These are phyloP conservation scores for Hystrix brachyura DNA, from an alignment of 2,113 vertebrate genomes.

Conservation along the genomic window DNA sequence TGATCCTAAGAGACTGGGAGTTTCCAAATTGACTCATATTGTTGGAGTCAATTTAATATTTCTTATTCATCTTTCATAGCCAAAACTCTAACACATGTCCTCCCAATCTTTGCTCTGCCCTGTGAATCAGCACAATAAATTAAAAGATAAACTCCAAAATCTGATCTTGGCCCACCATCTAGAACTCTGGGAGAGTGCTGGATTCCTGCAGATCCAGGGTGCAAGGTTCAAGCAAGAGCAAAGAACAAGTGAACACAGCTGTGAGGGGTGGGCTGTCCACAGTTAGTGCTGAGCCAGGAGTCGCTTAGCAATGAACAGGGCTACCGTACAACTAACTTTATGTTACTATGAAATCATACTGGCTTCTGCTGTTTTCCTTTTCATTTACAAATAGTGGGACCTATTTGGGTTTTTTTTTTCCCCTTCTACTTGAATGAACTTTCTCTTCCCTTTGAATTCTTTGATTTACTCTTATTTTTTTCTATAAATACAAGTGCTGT, in stretches of 20 bases:
- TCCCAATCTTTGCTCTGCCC: constrained; percentile 31
- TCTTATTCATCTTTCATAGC: neutral
- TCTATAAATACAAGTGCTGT: neutral
- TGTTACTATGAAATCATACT: neutral
- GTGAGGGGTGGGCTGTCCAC: neutral
- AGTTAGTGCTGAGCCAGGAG: neutral
- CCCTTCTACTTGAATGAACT: neutral
- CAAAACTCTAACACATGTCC: constrained; percentile 28
- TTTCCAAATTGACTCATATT: constrained; percentile 59
- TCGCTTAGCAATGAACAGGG: neutral
- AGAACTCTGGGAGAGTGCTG: neutral
- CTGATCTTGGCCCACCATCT: neutral
- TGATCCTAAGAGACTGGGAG: constrained; percentile 58
- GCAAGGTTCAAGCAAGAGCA: neutral
- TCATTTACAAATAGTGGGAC: neutral
- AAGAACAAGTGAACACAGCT: neutral
- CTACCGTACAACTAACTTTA: neutral
- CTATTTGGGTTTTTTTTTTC: neutral
- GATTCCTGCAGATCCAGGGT: neutral
- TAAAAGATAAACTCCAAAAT: neutral
- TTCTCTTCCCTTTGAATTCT: constrained; percentile 47
- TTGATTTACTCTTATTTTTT: constrained; percentile 2
- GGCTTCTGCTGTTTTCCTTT: constrained; percentile 23
- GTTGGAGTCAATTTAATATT: constrained; percentile 51
- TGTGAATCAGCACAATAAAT: constrained; percentile 11